phyloP scores from a whole-genome alignment of 2,888 invertebrate species.

The Athalia cordata region DNA sequence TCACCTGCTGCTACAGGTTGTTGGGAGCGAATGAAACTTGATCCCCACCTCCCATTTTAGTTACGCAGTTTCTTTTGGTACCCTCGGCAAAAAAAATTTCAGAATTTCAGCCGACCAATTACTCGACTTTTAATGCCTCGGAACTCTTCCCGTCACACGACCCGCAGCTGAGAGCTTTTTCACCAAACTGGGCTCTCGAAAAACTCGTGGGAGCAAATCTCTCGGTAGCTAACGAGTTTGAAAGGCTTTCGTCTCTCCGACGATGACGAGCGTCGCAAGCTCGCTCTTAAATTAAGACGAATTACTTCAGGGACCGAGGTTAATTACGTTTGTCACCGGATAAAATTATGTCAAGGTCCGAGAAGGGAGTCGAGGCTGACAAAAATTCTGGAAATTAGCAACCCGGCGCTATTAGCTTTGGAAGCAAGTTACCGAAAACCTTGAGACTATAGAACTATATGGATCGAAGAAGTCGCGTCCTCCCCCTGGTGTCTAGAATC shows the following conservation, averaged over 20 bases:
- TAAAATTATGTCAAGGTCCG: no score
- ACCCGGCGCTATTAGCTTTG: no score
- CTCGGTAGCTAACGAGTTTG: conserved; percentile 15
- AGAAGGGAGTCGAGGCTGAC: no score
- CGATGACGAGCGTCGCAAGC: background rate
- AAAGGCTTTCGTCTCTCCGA: background rate
- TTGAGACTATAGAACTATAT: no score
- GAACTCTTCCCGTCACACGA: conserved; percentile 2
- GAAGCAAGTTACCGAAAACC: no score
- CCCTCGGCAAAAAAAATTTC: conserved; percentile 5
- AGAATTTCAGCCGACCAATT: conserved; percentile 29
- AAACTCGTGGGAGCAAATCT: background rate
- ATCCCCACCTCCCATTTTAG: background rate
- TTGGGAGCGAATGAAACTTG: conserved; percentile 4
- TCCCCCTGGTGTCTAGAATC: background rate
- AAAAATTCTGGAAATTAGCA: no score
- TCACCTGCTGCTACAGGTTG: conserved; percentile 23
- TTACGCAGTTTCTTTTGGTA: background rate
- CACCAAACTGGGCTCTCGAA: background rate
- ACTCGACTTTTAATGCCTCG: conserved; percentile 9
- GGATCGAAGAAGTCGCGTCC: conserved; percentile 24
- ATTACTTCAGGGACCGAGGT: background rate
- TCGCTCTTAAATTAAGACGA: background rate
- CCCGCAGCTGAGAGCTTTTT: background rate
- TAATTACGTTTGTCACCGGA: no score